A percentile compares a stretch with the other conserved stretches of the same genome.
Evolutionary conservation across 2,113 vertebrate genomes (phyloP).

Genomic region (Hippocampus barbouri): DNA sequence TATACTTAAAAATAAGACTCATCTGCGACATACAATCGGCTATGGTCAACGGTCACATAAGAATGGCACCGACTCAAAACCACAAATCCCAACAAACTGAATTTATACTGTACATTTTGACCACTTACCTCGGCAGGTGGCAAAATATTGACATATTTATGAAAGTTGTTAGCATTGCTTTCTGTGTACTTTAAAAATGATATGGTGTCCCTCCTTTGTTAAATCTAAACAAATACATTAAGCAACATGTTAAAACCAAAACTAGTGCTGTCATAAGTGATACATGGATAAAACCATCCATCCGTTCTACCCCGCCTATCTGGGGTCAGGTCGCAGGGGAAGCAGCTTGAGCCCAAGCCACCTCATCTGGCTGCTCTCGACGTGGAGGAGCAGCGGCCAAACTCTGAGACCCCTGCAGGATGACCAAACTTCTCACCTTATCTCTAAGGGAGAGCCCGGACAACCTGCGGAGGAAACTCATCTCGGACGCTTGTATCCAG

Average conservation of each 20-base stretch:
- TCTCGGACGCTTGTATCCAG: too few relatives aligned
- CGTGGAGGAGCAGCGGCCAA: too few relatives aligned
- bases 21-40: constrained; percentile 64
- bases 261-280: background rate
- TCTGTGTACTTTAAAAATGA: background rate
- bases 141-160: background rate
- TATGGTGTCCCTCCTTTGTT: background rate
- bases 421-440: too few relatives aligned
- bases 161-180: background rate
- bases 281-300: background rate
- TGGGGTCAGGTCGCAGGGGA: too few relatives aligned
- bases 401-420: too few relatives aligned
- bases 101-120: background rate
- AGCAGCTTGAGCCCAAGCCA: too few relatives aligned
- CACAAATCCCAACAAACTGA: background rate
- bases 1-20: constrained; percentile 26
- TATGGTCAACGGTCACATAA: constrained; percentile 20
- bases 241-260: background rate
- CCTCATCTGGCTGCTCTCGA: too few relatives aligned
- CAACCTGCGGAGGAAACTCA: too few relatives aligned
- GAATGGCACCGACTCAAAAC: constrained; percentile 8
- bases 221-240: background rate
- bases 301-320: too few relatives aligned
- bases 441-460: too few relatives aligned
- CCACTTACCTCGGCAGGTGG: background rate